Conservation (phyloP, 2,113 vertebrate genomes). For the Pholis gunnellus region DNA sequence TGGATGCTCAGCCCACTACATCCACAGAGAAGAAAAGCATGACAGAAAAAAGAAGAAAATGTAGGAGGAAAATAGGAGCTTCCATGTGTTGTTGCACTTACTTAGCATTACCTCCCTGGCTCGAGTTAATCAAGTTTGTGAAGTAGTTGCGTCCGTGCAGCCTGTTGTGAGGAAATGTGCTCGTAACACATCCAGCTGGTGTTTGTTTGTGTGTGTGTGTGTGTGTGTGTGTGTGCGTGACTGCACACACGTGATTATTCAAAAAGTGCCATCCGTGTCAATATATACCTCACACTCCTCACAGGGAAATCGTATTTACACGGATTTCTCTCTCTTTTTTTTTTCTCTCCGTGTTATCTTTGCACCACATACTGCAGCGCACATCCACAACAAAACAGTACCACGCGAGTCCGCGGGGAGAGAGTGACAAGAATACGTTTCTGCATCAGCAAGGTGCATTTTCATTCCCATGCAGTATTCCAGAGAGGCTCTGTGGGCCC, state of each 20-base stretch:
- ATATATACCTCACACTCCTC: slow-evolving; percentile 50
- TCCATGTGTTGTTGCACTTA: slow-evolving; percentile 52
- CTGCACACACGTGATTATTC: slow-evolving; percentile 54
- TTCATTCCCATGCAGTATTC: slow-evolving; percentile 82
- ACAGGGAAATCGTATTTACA: slow-evolving; percentile 58
- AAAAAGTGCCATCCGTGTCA: slow-evolving; percentile 56
- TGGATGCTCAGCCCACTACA: slow-evolving; percentile 83
- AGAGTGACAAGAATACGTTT: slow-evolving; percentile 79
- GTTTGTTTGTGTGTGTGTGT: not conserved
- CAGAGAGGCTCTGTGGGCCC: slow-evolving; percentile 80
- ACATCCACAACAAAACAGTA: slow-evolving; percentile 67
- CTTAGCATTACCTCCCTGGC: slow-evolving; percentile 38
- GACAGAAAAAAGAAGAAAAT: slow-evolving; percentile 69
- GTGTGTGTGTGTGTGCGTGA: slow-evolving; percentile 13
- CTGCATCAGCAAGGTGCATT: slow-evolving; percentile 85
- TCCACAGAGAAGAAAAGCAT: slow-evolving; percentile 78
- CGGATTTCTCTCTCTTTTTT: slow-evolving; percentile 39
- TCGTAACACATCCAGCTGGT: slow-evolving; percentile 31
- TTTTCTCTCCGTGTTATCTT: slow-evolving; percentile 62
- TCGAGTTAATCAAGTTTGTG: slow-evolving; percentile 43
- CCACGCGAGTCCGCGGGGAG: slow-evolving; percentile 65
- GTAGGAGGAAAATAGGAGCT: slow-evolving; percentile 63
- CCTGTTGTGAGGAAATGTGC: slow-evolving; percentile 28
- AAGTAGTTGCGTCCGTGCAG: slow-evolving; percentile 22
- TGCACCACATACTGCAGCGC: slow-evolving; percentile 58